Conservation (phyloP, 2,888 invertebrate species). For the Ichneumoninae sp. region DNA sequence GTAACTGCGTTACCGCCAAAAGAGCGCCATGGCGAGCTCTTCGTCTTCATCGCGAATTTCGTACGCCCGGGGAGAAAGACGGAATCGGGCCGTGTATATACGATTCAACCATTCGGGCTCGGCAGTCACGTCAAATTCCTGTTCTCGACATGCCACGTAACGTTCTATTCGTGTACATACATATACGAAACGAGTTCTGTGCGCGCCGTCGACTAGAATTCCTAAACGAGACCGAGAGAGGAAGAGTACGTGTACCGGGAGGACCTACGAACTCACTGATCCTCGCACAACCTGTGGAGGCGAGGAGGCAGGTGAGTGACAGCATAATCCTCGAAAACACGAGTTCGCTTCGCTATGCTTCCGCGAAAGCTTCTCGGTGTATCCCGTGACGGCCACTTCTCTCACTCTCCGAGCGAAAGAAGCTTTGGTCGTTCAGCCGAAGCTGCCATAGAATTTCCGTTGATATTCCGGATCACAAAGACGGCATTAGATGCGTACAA, state of each 20-base stretch:
- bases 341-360: conserved; percentile 49
- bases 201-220: conserved; percentile 12
- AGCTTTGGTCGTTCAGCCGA: conserved; percentile 29
- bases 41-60: neutral
- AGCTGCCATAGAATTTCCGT: conserved; percentile 20
- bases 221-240: conserved; percentile 4
- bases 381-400: conserved; percentile 53
- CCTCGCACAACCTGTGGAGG: conserved; percentile 30
- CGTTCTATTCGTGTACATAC: conserved; percentile 17
- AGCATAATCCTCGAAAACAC: conserved; percentile 64
- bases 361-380: conserved; percentile 42
- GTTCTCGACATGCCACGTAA: conserved; percentile 15
- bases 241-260: neutral
- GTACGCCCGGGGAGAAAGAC: neutral
- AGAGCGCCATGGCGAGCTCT: neutral
- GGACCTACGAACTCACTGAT: conserved; percentile 31
- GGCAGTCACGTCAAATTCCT: neutral
- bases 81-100: neutral
- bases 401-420: conserved; percentile 37
- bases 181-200: conserved; percentile 3
- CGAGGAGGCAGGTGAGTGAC: conserved; percentile 57
- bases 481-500: conserved; percentile 2
- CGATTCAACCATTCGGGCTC: conserved; percentile 1
- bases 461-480: conserved; percentile 6
- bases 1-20: neutral